Evolutionary conservation across 2,113 vertebrate genomes (phyloP), one percentile per base, ranked within the genome.

Genomic region (Halichoeres trimaculatus): DNA sequence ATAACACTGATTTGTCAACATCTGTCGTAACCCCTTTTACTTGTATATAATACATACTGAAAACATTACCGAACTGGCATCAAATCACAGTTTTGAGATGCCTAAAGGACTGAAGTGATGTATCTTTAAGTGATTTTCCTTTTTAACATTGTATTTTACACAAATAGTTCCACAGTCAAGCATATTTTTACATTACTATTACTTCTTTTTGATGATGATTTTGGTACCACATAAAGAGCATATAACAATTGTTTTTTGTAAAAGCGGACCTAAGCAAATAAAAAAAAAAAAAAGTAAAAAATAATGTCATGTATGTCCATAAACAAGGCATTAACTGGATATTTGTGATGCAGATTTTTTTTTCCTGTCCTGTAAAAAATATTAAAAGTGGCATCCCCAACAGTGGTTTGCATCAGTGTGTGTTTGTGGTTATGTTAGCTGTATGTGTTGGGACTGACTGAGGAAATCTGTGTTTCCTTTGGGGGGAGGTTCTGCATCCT

Each of bases 391-490:
- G 81, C 12, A 64, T 79, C 51, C 22, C 26, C n/a, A 76, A 55
- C 41, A 56, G 45, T 41, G n/a, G n/a, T 43, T 58, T 74, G 67
- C 38, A 54, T 38, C 19, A 4, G 22, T 67, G 23, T 58, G 47
- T 52, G 23, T 45, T 35, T 60, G 41, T 38, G 62, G 70, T 93
- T 95, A 97, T 93, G 96, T 95, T 89, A 96, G 94, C 88, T 95
- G 95, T 88, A 96, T 93, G 1, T 95, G 95, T 88, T 89, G 69
- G 14, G 95, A 92, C 90, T 96, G 93, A 92, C 89, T 95, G 83
- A 95, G 94, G 86, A 95, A 94, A 65, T 96, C 95, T 58, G 94
- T 88, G 85, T 91, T 92, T 40, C 92, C 95, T 85, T 90, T 94
- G 83, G 93, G 90, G 83, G 83, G 93, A 76, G 95, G 91, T 74